Evolutionary conservation across 2,888 invertebrate genomes (phyloP), one percentile per base, ranked within the genome.

Genomic region (Macaria notata): DNA sequence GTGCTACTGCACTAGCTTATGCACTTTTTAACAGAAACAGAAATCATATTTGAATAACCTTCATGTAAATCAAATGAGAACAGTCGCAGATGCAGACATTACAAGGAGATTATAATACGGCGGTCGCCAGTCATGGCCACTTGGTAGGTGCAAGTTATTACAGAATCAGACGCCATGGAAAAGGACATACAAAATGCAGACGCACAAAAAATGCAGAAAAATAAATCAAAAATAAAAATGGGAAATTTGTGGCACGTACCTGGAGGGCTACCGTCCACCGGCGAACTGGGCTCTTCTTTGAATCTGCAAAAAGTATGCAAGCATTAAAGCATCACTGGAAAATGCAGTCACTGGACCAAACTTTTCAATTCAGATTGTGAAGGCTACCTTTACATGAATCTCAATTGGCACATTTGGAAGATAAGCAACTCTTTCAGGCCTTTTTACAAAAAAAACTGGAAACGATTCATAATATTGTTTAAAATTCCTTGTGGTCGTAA

Each of bases 241-340:
- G 8, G 49, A 53, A 43, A 31, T 9, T 9, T 41, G 39, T n/a
- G 33, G 36, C 8, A 49, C 55, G 36, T 56, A 79, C 82, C 78
- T 72, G 76, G 56, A 6, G 72, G 72, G 7, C 65, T 69, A 5
- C 63, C 68, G 2, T 72, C 65, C 8, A 64, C 38, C 7, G 79
- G 78, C 2, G 78, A 78, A 57, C 62, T 64, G 1, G 83, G 80
- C 49, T 87, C 85, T 53, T 86, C 88, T 63, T 83, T 86, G 64
- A 87, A 87, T 60, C 87, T 87, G 80, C 41, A 73, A 78, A 73
- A 72, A 75, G 49, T 7, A 75, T 54, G 66, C 69, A 68, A 66
- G 19, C 19, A 19, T 19, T 19, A 19, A 19, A 19, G 19, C 9
- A 56, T 54, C 19, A 44, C 44, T 42, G 9, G 43, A 46, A 48